A percentile compares a stretch with the other conserved stretches of the same genome.
Evolutionary conservation across 2,888 invertebrate species (phyloP).

Genomic region (Catocala sponsa): DNA sequence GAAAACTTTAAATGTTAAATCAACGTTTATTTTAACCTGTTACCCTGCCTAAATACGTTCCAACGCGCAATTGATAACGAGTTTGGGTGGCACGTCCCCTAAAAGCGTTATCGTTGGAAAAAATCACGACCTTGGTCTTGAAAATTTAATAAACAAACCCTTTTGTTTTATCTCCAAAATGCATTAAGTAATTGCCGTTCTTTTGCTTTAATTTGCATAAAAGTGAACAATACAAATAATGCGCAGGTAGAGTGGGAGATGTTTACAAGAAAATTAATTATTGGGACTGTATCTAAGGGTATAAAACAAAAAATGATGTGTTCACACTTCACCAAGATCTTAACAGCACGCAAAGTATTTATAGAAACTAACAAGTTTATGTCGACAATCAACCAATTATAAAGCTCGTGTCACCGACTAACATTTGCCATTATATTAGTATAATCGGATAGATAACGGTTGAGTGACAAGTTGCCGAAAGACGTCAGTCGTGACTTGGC

Average conservation of each 20-base stretch:
- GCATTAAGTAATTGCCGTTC: constrained; percentile 68
- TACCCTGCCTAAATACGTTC: constrained; percentile 75
- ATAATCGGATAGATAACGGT: constrained; percentile 56
- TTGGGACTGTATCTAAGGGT: too few relatives aligned
- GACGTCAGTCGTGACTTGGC: constrained; percentile 67
- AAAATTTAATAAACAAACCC: constrained; percentile 60
- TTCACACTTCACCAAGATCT: neutral
- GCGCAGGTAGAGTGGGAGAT: constrained; percentile 10
- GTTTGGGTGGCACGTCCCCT: constrained; percentile 78
- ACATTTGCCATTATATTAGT: constrained; percentile 59
- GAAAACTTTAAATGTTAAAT: constrained; percentile 77
- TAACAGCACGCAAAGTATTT: constrained; percentile 11
- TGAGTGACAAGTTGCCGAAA: constrained; percentile 67
- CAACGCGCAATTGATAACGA: constrained; percentile 74
- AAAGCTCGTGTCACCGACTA: constrained; percentile 54
- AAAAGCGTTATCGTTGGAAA: constrained; percentile 69
- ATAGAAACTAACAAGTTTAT: constrained; percentile 27
- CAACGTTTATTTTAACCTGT: constrained; percentile 75
- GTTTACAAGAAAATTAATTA: constrained; percentile 19
- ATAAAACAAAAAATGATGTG: too few relatives aligned
- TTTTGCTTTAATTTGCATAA: constrained; percentile 59
- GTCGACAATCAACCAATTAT: constrained; percentile 50
- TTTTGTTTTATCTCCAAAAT: constrained; percentile 63
- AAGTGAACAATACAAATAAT: constrained; percentile 15
- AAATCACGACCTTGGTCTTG: constrained; percentile 53